Evolutionary conservation across 2,797 vertebrate genomes (phyloP).

Genomic region (Falco naumanni): DNA sequence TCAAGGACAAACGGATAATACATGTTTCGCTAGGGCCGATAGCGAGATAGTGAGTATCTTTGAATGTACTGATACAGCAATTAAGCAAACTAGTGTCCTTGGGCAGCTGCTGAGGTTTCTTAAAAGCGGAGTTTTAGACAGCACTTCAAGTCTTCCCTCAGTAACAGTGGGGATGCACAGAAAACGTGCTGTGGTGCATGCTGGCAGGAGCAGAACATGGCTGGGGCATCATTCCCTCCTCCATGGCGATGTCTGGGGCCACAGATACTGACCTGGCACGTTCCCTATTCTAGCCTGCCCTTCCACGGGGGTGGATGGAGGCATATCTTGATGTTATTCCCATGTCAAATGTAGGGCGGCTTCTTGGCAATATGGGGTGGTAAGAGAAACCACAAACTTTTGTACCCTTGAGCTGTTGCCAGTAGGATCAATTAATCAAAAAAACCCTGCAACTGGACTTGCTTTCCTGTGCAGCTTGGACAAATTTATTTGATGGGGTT

Average conservation of each 20-base stretch:
- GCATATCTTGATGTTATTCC: accelerated
- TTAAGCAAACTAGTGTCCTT: conserved; percentile 62
- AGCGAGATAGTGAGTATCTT: conserved; percentile 37
- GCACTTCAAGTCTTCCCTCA: background rate
- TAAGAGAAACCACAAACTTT: background rate
- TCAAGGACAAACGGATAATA: conserved; percentile 70
- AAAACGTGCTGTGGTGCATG: background rate
- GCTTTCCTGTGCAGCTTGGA: background rate
- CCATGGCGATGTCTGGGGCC: background rate
- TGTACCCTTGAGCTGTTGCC: background rate
- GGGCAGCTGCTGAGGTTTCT: conserved; percentile 58
- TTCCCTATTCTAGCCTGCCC: background rate
- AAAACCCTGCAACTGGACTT: background rate
- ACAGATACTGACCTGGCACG: background rate
- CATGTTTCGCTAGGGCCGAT: conserved; percentile 17
- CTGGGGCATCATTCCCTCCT: background rate
- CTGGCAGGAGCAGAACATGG: background rate
- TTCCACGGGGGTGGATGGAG: background rate
- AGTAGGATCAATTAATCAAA: background rate
- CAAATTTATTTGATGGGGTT: background rate
- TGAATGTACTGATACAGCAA: conserved; percentile 27
- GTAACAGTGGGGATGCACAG: background rate
- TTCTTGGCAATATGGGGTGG: accelerated
- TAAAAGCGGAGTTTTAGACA: conserved; percentile 22
- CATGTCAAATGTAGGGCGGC: background rate